phyloP scores from a whole-genome alignment of 2,888 invertebrate species.

The Pheosia gnoma region DNA sequence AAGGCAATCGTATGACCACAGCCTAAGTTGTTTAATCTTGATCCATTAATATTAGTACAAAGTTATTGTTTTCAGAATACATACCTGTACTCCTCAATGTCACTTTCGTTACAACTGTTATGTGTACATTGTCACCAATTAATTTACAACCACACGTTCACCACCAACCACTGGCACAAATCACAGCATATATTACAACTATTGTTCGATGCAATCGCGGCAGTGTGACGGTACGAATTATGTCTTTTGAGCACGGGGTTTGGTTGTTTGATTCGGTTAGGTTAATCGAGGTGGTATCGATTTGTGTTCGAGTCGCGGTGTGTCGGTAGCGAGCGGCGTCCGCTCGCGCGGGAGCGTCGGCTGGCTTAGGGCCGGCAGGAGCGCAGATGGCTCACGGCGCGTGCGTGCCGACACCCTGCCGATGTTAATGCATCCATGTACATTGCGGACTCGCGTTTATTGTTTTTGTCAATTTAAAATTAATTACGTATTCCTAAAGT shows the following conservation, averaged over 20 bases:
- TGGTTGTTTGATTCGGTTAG: conserved; percentile 47
- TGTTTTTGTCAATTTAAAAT: neutral
- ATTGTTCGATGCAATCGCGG: conserved; percentile 36
- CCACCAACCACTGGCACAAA: conserved; percentile 55
- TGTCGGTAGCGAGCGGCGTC: conserved; percentile 54
- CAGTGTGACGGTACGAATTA: conserved; percentile 26
- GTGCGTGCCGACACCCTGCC: conserved; percentile 66
- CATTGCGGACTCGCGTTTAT: conserved; percentile 34
- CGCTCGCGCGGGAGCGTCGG: conserved; percentile 64
- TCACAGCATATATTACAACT: conserved; percentile 40
- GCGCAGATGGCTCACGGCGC: conserved; percentile 68
- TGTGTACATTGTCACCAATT: conserved; percentile 43
- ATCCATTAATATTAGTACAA: neutral
- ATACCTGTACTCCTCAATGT: conserved; percentile 41
- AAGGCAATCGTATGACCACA: too few relatives aligned
- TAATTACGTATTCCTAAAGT: too few relatives aligned
- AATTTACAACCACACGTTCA: conserved; percentile 38
- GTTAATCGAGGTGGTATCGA: conserved; percentile 68
- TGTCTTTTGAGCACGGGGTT: conserved; percentile 47
- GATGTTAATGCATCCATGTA: conserved; percentile 48
- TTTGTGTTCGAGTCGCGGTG: conserved; percentile 56
- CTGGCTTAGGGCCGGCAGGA: conserved; percentile 60
- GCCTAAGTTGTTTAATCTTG: too few relatives aligned
- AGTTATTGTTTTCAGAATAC: conserved; percentile 17
- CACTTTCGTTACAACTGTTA: conserved; percentile 33